Base-by-base conservation (phyloP, 1,140 invertebrate species). In the Copidosoma floridanum region DNA sequence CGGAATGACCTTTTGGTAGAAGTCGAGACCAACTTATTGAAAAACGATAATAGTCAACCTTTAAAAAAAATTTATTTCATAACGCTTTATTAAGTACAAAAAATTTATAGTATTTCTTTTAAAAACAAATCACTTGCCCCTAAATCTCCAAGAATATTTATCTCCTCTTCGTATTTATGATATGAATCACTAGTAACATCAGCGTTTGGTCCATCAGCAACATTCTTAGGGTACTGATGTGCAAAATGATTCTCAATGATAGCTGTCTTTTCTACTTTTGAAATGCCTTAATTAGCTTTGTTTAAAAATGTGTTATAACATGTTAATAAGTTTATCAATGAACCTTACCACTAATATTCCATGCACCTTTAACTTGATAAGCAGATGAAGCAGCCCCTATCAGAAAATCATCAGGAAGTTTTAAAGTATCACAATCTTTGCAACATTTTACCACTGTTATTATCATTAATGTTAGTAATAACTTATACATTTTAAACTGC, bases 21-120 rank as follows among this genome's bases (percentile, higher is more conserved):
- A 86, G 79, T 58, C 85, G 68, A 0, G 85, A 65, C 86, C 87
- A 88, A 21, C 85, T 82, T 44, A 88, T 67, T 0, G 86, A 88
- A 69, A 88, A 85, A 8, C 85, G 78, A 66, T 86, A 85, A n/a
- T n/a, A n/a, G n/a, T n/a, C n/a, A n/a, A n/a, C n/a, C n/a, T n/a
- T n/a, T n/a, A n/a, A n/a, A n/a, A n/a, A n/a, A n/a, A n/a, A n/a
- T n/a, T n/a, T n/a, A n/a, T n/a, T n/a, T n/a, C n/a, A n/a, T n/a
- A n/a, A n/a, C n/a, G n/a, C n/a, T n/a, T n/a, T n/a, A n/a, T n/a
- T n/a, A n/a, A n/a, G n/a, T n/a, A n/a, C n/a, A n/a, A n/a, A n/a
- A n/a, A n/a, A n/a, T n/a, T n/a, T n/a, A n/a, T n/a, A n/a, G n/a
- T n/a, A n/a, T n/a, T n/a, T n/a, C n/a, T n/a, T n/a, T n/a, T n/a